Evolutionary conservation across 2,888 invertebrate genomes (phyloP), one percentile per base, ranked within the genome.

Genomic region (Boloria selene): DNA sequence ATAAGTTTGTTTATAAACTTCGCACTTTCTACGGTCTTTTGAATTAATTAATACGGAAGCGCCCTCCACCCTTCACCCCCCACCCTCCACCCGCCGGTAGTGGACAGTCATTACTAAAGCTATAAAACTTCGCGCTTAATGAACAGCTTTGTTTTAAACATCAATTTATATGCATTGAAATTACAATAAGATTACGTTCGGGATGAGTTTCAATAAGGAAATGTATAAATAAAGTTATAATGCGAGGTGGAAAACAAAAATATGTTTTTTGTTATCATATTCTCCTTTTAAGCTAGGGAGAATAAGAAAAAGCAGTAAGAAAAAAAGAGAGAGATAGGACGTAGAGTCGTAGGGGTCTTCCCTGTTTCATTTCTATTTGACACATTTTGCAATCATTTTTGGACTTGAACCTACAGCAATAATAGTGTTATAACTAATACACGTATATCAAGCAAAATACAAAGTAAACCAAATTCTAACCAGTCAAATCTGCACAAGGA

Each of bases 1-100:
- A 68, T 45, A 62, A 68, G 54, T 65, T 60, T 65, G 65, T 63
- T 65, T 65, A 68, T 62, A 61, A 66, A 66, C 66, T 66, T 53
- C 13, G 55, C 58, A 66, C 56, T 61, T 61, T 61, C 31, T 13
- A 44, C 61, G 61, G 47, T 62, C 54, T 52, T 62, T 47, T 49
- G 58, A 62, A 62, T 62, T 62, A 66, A 66, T 66, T 52, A 62
- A 66, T 18, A 53, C 47, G 47, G 61, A 58, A 51, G 18, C 49
- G n/a, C 7, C n/a, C 6, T 18, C 50, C 50, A 18, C 14, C 42
- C 18, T 22, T 3, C 22, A 22, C 18, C 31, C 26, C 52, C n/a
- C n/a, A n/a, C n/a, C n/a, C n/a, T n/a, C n/a, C n/a, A n/a, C 49
- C 52, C 44, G 16, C 45, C 51, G 55, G 63, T 63, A 65, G 63